Evolutionary conservation across 2,113 vertebrate species (phyloP).

Genomic region (Oncorhynchus nerka): DNA sequence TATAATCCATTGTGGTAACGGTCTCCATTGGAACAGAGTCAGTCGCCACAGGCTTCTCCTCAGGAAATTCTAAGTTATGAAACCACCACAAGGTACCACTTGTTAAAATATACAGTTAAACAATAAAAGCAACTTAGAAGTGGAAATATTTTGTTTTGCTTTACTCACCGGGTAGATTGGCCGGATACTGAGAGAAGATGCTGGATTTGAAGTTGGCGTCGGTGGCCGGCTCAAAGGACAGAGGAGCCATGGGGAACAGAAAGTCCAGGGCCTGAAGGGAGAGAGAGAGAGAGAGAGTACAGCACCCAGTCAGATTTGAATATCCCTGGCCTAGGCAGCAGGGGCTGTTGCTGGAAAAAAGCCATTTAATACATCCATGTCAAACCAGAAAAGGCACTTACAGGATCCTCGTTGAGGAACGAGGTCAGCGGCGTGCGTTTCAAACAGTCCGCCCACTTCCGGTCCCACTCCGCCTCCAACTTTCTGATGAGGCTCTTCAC

Average conservation of each 20-base stretch:
- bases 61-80: constrained; percentile 13
- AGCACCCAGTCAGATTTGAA: neutral
- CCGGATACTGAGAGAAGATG: constrained; percentile 62
- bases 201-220: constrained; percentile 63
- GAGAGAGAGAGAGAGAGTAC: neutral
- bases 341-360: no score
- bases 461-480: constrained; percentile 75
- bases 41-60: constrained; percentile 24
- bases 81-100: no score
- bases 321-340: no score
- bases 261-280: constrained; percentile 73
- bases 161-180: constrained; percentile 73
- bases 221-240: constrained; percentile 70
- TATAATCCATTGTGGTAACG: neutral
- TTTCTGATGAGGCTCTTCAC: constrained; percentile 52
- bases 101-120: no score
- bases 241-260: constrained; percentile 66
- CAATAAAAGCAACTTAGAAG: no score
- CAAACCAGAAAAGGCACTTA: constrained; percentile 65
- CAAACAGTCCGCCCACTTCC: constrained; percentile 76
- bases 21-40: neutral
- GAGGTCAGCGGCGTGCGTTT: constrained; percentile 64
- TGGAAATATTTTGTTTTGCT: no score
- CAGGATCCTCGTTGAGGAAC: constrained; percentile 66
- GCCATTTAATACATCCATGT: neutral